Conservation (phyloP, 2,888 invertebrate species). For the Macrostomum cliftonense region DNA sequence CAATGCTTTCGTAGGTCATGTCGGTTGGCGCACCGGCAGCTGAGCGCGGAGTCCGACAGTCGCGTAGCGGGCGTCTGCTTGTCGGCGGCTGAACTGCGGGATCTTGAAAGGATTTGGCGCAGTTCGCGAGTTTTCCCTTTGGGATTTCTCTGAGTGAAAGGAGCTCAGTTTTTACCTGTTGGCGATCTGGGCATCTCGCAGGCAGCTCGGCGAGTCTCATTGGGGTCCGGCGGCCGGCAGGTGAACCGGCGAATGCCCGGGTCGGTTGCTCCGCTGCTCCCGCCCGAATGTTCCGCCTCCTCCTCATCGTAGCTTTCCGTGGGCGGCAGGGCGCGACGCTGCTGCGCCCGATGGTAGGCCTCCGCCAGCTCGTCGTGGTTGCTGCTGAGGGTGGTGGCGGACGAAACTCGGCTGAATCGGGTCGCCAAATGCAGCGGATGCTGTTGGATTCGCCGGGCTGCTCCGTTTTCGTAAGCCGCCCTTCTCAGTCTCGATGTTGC, state of each 20-base stretch:
- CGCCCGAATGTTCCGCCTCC: slow-evolving; percentile 16
- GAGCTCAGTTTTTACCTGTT: too few relatives aligned
- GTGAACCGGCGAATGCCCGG: slow-evolving; percentile 29
- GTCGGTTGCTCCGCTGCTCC: slow-evolving; percentile 25
- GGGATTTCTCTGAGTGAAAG: too few relatives aligned
- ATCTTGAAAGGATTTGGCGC: too few relatives aligned
- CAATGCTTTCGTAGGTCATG: too few relatives aligned
- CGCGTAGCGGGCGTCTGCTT: too few relatives aligned
- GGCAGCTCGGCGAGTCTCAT: slow-evolving; percentile 25
- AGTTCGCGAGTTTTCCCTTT: too few relatives aligned
- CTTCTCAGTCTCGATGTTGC: slow-evolving; percentile 12
- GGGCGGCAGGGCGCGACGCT: slow-evolving; percentile 18
- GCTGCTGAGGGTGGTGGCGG: slow-evolving; percentile 27
- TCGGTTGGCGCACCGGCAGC: too few relatives aligned
- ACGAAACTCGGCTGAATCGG: slow-evolving; percentile 21
- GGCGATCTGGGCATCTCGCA: slow-evolving; percentile 20
- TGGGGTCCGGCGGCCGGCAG: slow-evolving; percentile 25
- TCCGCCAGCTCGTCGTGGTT: slow-evolving; percentile 26
- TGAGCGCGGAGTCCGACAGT: too few relatives aligned
- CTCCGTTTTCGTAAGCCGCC: slow-evolving; percentile 7
- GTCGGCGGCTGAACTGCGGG: too few relatives aligned
- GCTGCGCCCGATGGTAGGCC: slow-evolving; percentile 25
- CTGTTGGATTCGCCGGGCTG: too few relatives aligned
- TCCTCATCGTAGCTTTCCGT: too few relatives aligned
- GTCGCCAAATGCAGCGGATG: too few relatives aligned